Base-by-base conservation (phyloP, 2,797 vertebrate species). In the Epinephelus malabaricus region DNA sequence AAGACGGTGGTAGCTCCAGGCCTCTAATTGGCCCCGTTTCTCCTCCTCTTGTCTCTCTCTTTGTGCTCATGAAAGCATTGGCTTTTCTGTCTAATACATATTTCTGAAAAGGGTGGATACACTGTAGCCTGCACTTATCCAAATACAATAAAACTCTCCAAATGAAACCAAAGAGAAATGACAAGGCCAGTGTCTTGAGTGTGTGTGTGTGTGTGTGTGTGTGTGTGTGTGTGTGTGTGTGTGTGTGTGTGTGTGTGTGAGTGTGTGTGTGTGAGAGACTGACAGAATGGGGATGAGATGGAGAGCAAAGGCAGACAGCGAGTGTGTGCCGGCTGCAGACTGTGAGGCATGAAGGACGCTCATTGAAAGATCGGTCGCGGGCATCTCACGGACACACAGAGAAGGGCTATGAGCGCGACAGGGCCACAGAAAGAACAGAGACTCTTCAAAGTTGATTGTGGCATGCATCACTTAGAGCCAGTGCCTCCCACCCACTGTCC, bases 21-120 rank as follows among this genome's bases (percentile, higher is more conserved):
- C 85, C 87, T 89, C 91, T 93, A 92, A 93, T 94, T 92, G 92
- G 91, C 92, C 89, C 84, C 83, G 84, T 89, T 93, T 91, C 87
- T 89, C 71, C 83, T 84, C 73, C 83, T 92, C 88, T 91, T 89
- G 85, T 89, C 85, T 88, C 70, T 77, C 69, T 82, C 78, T 87
- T 92, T 91, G 86, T 89, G 77, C 78, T 86, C 79, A 81, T 85
- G 75, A 92, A 92, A 81, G 88, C 76, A 79, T 43, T 7, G 60
- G 84, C 81, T 85, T 87, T 69, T 88, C 83, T 63, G 61, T 87
- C 78, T 86, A 73, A 92, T 88, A 79, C 64, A 73, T 78, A 66
- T 80, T 81, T 88, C 80, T 88, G 76, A 88, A 83, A 87, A 89
- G 83, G 74, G 50, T 78, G 56, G 79, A 90, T 73, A 76, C 65